Evolutionary conservation across 2,113 vertebrate species (phyloP), one percentile per base, ranked within the genome.

Genomic region (Meriones unguiculatus): DNA sequence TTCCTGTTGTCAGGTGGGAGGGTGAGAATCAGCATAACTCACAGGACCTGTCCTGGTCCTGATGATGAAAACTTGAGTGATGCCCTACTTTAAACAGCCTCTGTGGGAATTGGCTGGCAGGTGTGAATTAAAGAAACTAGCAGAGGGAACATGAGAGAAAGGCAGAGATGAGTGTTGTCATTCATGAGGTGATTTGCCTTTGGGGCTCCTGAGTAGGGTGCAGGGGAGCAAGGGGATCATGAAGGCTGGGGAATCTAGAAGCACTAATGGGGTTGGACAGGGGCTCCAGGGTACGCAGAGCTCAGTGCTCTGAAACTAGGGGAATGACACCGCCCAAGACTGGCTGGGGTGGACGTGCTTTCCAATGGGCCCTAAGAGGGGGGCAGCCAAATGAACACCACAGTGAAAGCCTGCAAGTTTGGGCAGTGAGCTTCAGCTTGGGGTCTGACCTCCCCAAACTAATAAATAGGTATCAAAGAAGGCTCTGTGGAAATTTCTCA

Each of bases 401-500:
- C 0, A 1, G 10, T 3, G 12, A 25, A 41, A 46, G 38, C 11
- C 22, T 12, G 70, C 62, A 69, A 59, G 72, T 15, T 65, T 46
- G 25, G 28, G 8, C 73, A 85, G 70, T 1, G 17, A 50, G 18
- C 15, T 2, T 62, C 8, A 3, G 52, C 10, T 8, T 15, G 67
- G 30, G 35, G 78, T 24, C n/a, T 24, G 14, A 24, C n/a, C 22
- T 46, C 41, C n/a, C 46, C 20, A n/a, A 32, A 18, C 46, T 46
- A 10, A 14, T 46, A 3, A 18, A 11, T 11, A 46, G 0, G 11
- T 6, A 28, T 28, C n/a, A 7, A 0, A 17, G 30, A 25, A 52
- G 38, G 28, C 52, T 54, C 35, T 20, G 2, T 25, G 13, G 22
- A 41, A 11, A 14, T 9, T n/a, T 4, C 5, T 20, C 4, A 14